Evolutionary conservation across 2,888 invertebrate genomes (phyloP).

Genomic region (Lasioglossum pauxillum): DNA sequence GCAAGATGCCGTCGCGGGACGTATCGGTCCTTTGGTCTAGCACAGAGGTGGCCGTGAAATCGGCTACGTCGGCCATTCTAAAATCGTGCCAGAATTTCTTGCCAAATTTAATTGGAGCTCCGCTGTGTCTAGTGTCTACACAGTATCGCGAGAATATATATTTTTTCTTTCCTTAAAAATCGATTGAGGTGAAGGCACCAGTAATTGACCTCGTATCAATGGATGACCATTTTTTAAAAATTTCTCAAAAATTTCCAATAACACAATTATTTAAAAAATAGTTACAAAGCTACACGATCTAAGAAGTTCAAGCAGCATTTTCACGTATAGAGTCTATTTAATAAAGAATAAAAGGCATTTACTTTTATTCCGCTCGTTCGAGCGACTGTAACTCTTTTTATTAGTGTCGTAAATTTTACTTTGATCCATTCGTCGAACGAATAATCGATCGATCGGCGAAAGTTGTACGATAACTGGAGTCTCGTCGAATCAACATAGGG

Average conservation of each 20-base stretch:
- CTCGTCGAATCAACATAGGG: background rate
- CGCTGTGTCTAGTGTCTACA: background rate
- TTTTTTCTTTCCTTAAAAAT: background rate
- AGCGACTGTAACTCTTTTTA: too few relatives aligned
- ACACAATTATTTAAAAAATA: too few relatives aligned
- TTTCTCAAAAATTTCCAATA: too few relatives aligned
- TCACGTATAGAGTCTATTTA: too few relatives aligned
- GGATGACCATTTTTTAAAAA: too few relatives aligned
- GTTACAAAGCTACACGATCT: too few relatives aligned
- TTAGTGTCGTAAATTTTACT: background rate
- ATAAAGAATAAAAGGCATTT: too few relatives aligned
- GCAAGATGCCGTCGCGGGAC: slow-evolving; percentile 33
- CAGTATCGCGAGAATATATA: slow-evolving; percentile 1
- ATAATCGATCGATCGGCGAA: background rate
- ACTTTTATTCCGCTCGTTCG: too few relatives aligned
- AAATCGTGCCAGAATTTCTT: slow-evolving; percentile 59
- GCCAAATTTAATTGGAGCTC: slow-evolving; percentile 63
- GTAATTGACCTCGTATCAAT: too few relatives aligned
- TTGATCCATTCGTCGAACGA: background rate
- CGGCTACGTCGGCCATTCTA: slow-evolving; percentile 41
- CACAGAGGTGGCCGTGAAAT: slow-evolving; percentile 61
- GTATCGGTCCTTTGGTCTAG: slow-evolving; percentile 20
- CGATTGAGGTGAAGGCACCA: too few relatives aligned
- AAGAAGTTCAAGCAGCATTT: too few relatives aligned
- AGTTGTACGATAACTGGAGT: background rate